Evolutionary conservation across 2,113 vertebrate species (phyloP).

Genomic region (Patagioenas fasciata): DNA sequence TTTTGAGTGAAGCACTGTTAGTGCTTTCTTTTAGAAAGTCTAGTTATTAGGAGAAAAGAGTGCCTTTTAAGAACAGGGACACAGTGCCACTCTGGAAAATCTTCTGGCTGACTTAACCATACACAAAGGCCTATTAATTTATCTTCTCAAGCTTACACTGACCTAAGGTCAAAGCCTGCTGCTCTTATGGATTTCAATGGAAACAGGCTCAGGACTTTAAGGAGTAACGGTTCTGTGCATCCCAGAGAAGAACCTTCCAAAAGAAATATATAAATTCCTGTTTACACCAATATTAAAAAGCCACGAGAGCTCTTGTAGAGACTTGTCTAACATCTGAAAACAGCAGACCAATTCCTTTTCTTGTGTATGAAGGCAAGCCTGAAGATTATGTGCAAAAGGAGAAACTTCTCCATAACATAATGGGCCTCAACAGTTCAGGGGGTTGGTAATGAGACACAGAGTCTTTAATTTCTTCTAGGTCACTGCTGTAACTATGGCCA

Average conservation of each 20-base stretch:
- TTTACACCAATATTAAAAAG: background rate
- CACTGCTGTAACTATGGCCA: conserved; percentile 2
- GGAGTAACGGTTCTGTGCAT: background rate
- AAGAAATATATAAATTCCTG: background rate
- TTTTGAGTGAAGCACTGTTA: conserved; percentile 1
- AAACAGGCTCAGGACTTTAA: background rate
- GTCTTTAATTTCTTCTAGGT: conserved; percentile 38
- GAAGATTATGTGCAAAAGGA: conserved; percentile 26
- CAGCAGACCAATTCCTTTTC: background rate
- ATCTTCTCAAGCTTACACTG: background rate
- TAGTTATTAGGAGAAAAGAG: background rate
- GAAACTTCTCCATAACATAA: conserved; percentile 26
- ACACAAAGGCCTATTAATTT: background rate
- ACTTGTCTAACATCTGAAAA: background rate
- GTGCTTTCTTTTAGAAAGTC: background rate
- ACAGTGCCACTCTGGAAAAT: background rate
- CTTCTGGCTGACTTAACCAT: background rate
- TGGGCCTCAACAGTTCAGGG: background rate
- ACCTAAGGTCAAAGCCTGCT: background rate
- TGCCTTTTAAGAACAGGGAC: background rate
- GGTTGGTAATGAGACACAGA: conserved; percentile 20
- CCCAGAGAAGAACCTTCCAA: background rate
- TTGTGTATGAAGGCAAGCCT: background rate
- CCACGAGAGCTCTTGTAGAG: background rate
- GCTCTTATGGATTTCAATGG: background rate